Evolutionary conservation across 2,113 vertebrate genomes (phyloP), one percentile per base, ranked within the genome.

Genomic region (Ascaphus truei): DNA sequence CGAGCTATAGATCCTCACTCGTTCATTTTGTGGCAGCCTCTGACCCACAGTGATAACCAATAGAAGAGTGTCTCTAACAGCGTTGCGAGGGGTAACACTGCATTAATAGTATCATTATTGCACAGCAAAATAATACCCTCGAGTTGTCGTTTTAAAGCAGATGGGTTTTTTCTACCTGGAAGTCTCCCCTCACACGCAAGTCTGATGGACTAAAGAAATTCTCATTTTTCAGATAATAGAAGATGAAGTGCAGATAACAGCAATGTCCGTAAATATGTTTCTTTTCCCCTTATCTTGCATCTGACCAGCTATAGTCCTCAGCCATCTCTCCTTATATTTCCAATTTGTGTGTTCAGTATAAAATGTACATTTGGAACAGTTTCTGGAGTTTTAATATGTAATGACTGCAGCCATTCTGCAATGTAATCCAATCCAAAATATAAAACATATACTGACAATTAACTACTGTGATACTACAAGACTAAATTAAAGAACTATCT

Each of bases 401-500:
- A 20, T 5, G 13, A 45, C 4, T 20, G 6, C 41, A 45, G 20
- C 41, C 41, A 41, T 41, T 12, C n/a, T 5, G n/a, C 16, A 4
- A 10, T 43, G 62, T 65, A 66, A 55, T 26, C 20, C 12, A 55
- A 66, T 27, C 34, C 36, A 26, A 51, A 41, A 55, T 66, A 36
- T 30, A 53, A 66, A 68, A 33, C 52, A 57, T 47, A 37, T 45
- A 50, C 39, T 22, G 34, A 67, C 48, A 58, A 60, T 34, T 61
- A 60, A 59, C 55, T 60, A 69, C 66, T 39, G 55, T 27, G 37
- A 22, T 68, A 69, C 56, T 30, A 61, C 57, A 61, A 41, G 29
- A 41, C 31, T 69, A 48, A 41, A 23, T 51, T 60, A 48, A 20
- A 55, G 62, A 27, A 58, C 31, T 25, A 22, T 36, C 30, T 37